A percentile compares a stretch with the other conserved stretches of the same genome.
Conservation (phyloP, 2,797 vertebrate genomes). For the Sternarchorhynchus goeldii region DNA sequence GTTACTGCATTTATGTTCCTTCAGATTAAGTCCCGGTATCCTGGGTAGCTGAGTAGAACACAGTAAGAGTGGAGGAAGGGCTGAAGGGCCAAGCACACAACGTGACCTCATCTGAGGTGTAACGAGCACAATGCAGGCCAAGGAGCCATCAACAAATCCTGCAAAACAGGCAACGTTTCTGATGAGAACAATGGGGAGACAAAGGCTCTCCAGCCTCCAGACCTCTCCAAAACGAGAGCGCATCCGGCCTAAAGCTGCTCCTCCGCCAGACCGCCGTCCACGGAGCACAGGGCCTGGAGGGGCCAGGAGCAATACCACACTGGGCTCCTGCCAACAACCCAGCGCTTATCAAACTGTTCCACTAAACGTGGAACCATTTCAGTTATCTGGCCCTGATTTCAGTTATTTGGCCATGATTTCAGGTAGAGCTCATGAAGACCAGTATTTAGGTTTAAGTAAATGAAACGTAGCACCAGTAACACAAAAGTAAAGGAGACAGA, state of each 20-base stretch:
- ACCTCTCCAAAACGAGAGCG: neutral
- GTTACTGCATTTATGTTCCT: too few relatives aligned
- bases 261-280: slow-evolving; percentile 1
- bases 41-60: neutral
- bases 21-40: too few relatives aligned
- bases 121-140: neutral
- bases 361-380: neutral
- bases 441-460: neutral
- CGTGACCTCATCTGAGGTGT: neutral
- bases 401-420: neutral
- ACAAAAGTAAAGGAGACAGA: neutral
- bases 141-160: neutral
- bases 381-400: neutral
- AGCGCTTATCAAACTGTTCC: neutral
- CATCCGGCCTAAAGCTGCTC: neutral
- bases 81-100: slow-evolving; percentile 3
- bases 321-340: neutral
- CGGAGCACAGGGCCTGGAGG: neutral
- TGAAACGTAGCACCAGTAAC: neutral
- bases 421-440: neutral
- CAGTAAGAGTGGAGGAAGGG: neutral
- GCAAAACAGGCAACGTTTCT: slow-evolving; percentile 6
- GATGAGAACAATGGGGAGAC: slow-evolving; percentile 10
- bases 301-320: neutral
- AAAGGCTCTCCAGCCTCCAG: neutral